Percentiles rank a stretch among this genome's conserved stretches.
phyloP scores from a whole-genome alignment of 2,113 vertebrate genomes.

The Platichthys stellatus region DNA sequence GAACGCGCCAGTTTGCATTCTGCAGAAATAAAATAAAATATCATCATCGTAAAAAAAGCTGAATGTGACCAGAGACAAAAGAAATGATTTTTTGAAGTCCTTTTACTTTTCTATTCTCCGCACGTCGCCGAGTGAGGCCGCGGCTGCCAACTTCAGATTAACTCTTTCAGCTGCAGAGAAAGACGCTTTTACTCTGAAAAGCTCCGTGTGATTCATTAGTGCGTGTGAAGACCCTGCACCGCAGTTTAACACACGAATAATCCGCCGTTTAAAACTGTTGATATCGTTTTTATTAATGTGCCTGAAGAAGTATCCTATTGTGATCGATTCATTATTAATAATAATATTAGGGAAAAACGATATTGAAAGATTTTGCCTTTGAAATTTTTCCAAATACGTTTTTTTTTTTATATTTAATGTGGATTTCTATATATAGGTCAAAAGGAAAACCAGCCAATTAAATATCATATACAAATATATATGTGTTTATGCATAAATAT shows the following conservation, averaged over 20 bases:
- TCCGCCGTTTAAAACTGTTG: conserved; percentile 9
- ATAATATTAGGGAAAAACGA: neutral
- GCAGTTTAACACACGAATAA: neutral
- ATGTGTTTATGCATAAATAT: no score
- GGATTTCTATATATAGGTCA: neutral
- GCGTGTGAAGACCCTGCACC: neutral
- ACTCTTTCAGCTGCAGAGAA: conserved; percentile 75
- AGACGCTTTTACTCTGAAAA: conserved; percentile 43
- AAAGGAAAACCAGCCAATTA: neutral
- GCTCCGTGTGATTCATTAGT: neutral
- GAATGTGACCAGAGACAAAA: conserved; percentile 55
- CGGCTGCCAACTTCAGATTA: conserved; percentile 80
- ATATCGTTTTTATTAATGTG: no score
- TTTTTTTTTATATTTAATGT: neutral
- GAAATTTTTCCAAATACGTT: no score
- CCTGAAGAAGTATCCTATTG: neutral
- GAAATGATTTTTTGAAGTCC: conserved; percentile 60
- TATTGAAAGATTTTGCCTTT: neutral
- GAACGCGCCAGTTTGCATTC: neutral
- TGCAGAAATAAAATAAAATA: neutral
- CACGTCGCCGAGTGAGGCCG: conserved; percentile 71
- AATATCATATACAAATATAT: no score
- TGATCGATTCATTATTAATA: neutral
- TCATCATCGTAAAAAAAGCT: conserved; percentile 9
- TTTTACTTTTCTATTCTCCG: conserved; percentile 70